Conservation (phyloP, 2,113 vertebrate species). For the Sclerurus mexicanus region DNA sequence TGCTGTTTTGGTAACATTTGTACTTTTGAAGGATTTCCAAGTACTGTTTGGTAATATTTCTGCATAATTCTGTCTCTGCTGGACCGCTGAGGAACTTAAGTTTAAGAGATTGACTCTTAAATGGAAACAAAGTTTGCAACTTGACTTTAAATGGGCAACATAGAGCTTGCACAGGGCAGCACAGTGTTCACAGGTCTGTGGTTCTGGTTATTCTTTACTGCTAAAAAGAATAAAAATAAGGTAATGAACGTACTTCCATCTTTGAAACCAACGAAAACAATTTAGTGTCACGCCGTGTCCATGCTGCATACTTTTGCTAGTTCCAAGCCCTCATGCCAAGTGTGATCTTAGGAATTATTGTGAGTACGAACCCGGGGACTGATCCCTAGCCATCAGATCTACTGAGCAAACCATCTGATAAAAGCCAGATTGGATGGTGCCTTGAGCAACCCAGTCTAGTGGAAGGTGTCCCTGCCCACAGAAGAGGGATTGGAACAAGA, state of each 20-base stretch:
- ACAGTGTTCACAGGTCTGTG: background rate
- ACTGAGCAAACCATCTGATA: background rate
- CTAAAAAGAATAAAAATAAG: background rate
- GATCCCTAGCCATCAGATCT: background rate
- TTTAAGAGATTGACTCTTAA: background rate
- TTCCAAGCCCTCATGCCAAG: background rate
- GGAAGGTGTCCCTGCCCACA: background rate
- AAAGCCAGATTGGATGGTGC: background rate
- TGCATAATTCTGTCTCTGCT: background rate
- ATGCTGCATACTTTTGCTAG: background rate
- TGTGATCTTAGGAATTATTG: background rate
- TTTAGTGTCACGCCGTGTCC: background rate
- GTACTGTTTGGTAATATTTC: background rate
- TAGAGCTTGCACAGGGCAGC: background rate
- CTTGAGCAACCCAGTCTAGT: background rate
- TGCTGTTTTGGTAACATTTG: background rate
- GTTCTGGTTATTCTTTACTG: background rate
- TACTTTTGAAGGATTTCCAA: background rate
- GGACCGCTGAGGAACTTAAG: background rate
- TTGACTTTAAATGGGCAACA: background rate
- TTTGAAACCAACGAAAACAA: background rate
- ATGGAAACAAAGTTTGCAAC: background rate
- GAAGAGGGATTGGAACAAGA: background rate
- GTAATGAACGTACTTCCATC: background rate
- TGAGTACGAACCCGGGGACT: rapidly evolving